Percentiles rank a stretch among this genome's conserved stretches.
phyloP scores from a whole-genome alignment of 2,113 vertebrate species.

The Megaceryle maxima region DNA sequence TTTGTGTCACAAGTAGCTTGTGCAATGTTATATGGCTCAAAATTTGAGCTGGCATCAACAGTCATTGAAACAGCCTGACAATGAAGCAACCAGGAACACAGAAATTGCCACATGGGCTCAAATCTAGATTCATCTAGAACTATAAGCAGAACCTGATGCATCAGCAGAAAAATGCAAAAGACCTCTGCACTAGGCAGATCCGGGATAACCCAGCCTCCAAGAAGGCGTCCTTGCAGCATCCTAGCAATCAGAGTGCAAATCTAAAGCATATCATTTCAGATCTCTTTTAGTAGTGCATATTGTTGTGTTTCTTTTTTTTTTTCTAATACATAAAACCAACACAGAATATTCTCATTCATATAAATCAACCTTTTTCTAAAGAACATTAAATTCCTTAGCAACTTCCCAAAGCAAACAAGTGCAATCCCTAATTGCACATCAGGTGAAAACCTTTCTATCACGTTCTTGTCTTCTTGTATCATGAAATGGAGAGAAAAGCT shows the following conservation, averaged over 20 bases:
- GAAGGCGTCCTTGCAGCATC: neutral
- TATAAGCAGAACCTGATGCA: neutral
- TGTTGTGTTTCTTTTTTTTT: neutral
- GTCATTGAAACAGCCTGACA: neutral
- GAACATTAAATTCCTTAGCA: neutral
- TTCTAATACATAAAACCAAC: neutral
- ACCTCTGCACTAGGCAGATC: neutral
- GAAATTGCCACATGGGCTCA: constrained; percentile 24
- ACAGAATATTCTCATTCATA: neutral
- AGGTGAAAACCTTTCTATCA: neutral
- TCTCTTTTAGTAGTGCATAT: neutral
- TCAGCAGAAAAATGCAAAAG: neutral
- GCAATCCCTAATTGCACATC: neutral
- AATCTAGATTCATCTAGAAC: constrained; percentile 27
- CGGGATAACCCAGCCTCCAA: neutral
- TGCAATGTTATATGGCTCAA: neutral
- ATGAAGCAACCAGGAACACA: constrained; percentile 12
- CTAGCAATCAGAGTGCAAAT: constrained; percentile 5
- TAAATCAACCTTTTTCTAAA: neutral
- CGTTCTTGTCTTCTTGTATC: neutral
- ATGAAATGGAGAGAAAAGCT: neutral
- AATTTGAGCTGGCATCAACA: constrained; percentile 36
- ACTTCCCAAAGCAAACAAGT: neutral
- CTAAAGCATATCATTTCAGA: neutral
- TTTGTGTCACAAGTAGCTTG: neutral